Conservation (phyloP, 2,797 vertebrate genomes). For the Galago senegalensis region DNA sequence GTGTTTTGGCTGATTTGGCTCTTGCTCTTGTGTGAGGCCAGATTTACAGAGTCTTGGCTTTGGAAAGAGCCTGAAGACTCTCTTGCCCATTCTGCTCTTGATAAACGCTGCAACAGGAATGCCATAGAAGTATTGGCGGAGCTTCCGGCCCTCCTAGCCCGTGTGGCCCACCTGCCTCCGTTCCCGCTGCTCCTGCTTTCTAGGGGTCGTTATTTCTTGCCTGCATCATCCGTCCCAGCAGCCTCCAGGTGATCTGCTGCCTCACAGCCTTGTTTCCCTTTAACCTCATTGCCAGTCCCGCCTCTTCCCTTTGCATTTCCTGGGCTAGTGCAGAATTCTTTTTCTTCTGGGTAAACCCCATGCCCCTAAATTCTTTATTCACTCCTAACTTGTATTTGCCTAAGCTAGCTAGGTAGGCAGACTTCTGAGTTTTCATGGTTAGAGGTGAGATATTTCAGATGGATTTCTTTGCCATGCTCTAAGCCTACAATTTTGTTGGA, state of each 20-base stretch:
- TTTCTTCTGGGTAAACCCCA: not conserved
- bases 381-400: not conserved
- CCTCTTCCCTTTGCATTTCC: not conserved
- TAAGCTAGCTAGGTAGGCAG: not conserved
- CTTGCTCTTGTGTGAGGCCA: not conserved
- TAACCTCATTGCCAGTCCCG: not conserved
- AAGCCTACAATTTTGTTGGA: not conserved
- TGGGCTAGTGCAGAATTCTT: not conserved
- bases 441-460: not conserved
- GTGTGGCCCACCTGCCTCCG: not conserved
- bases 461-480: not conserved
- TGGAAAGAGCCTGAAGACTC: not conserved
- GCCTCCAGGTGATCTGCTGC: not conserved
- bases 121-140: not conserved
- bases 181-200: not conserved
- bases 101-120: not conserved
- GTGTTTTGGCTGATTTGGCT: not conserved
- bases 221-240: not conserved
- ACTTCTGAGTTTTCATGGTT: not conserved
- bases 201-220: not conserved
- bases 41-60: not conserved
- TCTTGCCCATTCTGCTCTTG: not conserved
- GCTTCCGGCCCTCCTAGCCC: not conserved
- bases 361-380: not conserved
- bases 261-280: not conserved